Evolutionary conservation across 2,113 vertebrate species (phyloP).

Genomic region (Crotalus helleri): DNA sequence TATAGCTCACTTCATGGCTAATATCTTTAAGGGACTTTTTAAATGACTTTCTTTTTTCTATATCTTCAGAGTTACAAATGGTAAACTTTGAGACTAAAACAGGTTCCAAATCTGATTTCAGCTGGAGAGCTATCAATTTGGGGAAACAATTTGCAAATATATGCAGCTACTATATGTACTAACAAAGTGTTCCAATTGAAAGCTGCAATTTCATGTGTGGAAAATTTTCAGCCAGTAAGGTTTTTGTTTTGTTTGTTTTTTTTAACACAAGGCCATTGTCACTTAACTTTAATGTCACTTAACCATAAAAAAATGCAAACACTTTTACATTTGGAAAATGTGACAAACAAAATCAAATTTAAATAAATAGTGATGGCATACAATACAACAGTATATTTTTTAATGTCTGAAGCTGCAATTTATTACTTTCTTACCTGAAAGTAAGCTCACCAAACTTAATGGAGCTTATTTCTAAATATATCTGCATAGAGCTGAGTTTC

Average conservation of each 20-base stretch:
- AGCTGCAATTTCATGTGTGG: conserved; percentile 17
- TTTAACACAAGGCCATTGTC: not conserved
- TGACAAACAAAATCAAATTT: not conserved
- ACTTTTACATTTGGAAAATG: not conserved
- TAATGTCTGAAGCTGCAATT: not conserved
- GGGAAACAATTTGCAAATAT: not conserved
- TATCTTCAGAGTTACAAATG: conserved; percentile 46
- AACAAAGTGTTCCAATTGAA: conserved; percentile 24
- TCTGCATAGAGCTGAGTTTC: not conserved
- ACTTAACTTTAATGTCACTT: not conserved
- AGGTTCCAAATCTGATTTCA: conserved; percentile 7
- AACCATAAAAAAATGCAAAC: not conserved
- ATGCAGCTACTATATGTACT: not conserved
- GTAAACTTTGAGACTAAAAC: conserved; percentile 35
- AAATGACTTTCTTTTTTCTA: conserved; percentile 42
- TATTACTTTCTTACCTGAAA: not conserved
- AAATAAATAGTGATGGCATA: not conserved
- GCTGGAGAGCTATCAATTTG: conserved; percentile 24
- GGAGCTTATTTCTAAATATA: not conserved
- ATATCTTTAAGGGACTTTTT: conserved; percentile 41
- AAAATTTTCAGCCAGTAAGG: conserved; percentile 14
- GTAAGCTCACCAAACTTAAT: not conserved
- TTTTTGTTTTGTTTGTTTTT: not conserved
- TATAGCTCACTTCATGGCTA: conserved; percentile 46
- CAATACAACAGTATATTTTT: not conserved